Evolutionary conservation across 2,888 invertebrate genomes (phyloP).

Genomic region (Chrysodeixis includens): DNA sequence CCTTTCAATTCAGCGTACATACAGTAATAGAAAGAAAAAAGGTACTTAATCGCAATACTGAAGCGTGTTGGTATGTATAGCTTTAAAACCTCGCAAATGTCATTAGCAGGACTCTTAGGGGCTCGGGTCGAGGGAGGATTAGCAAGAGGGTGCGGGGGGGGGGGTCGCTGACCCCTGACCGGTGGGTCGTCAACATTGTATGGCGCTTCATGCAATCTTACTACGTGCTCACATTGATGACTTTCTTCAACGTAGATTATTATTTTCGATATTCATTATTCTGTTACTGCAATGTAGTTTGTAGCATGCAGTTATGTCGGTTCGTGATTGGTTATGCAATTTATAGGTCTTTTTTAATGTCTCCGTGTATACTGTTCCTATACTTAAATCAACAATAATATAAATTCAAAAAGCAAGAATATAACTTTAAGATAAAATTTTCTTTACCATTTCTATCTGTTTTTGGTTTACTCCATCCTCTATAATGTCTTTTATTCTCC

Average conservation of each 20-base stretch:
- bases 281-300: slow-evolving; percentile 9
- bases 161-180: slow-evolving; percentile 62
- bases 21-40: slow-evolving; percentile 34
- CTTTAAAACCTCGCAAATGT: slow-evolving; percentile 71
- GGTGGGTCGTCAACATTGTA: slow-evolving; percentile 58
- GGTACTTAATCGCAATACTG: slow-evolving; percentile 29
- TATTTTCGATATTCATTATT: slow-evolving; percentile 13
- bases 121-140: slow-evolving; percentile 48
- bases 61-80: slow-evolving; percentile 41
- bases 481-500: slow-evolving; percentile 40
- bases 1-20: not conserved
- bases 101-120: slow-evolving; percentile 69
- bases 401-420: too few relatives aligned
- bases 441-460: not conserved
- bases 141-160: slow-evolving; percentile 36
- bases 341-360: not conserved
- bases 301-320: not conserved
- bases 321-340: not conserved
- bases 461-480: slow-evolving; percentile 41
- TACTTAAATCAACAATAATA: too few relatives aligned
- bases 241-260: slow-evolving; percentile 16
- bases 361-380: too few relatives aligned
- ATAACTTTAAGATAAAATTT: too few relatives aligned
- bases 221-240: slow-evolving; percentile 31
- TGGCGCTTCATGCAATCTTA: slow-evolving; percentile 44